Percentiles rank a stretch among this genome's conserved stretches.
phyloP scores from a whole-genome alignment of 2,113 vertebrate species.

The Gadus macrocephalus region DNA sequence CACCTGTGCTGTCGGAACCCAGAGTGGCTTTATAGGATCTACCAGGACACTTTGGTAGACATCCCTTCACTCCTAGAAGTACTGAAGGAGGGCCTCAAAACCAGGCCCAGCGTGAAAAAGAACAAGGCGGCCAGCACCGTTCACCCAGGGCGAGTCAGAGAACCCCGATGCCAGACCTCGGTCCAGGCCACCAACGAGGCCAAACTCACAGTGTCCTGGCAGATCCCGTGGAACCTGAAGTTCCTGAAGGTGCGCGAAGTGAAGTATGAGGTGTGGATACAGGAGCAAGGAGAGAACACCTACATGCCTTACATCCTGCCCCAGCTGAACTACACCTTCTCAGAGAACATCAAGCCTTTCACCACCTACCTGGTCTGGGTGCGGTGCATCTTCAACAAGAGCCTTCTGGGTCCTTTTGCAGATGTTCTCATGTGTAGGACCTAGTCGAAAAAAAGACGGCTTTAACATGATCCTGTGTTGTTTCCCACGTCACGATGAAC shows the following conservation, averaged over 20 bases:
- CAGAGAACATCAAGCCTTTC: slow-evolving; percentile 96
- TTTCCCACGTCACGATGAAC: slow-evolving; percentile 6
- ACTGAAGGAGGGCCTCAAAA: slow-evolving; percentile 79
- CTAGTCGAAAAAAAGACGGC: slow-evolving; percentile 53
- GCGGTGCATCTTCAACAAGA: slow-evolving; percentile 96
- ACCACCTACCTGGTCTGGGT: slow-evolving; percentile 98
- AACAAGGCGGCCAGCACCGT: slow-evolving; percentile 74
- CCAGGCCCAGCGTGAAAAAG: slow-evolving; percentile 73
- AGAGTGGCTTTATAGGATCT: slow-evolving; percentile 96
- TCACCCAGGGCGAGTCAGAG: slow-evolving; percentile 90
- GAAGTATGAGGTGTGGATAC: slow-evolving; percentile 97
- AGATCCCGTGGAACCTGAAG: slow-evolving; percentile 95
- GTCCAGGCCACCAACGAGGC: slow-evolving; percentile 85
- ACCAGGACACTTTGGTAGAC: slow-evolving; percentile 94
- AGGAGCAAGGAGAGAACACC: slow-evolving; percentile 97
- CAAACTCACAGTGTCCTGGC: slow-evolving; percentile 89
- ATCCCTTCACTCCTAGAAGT: slow-evolving; percentile 80
- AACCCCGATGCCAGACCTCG: slow-evolving; percentile 85
- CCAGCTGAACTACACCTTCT: slow-evolving; percentile 96
- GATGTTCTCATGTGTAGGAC: slow-evolving; percentile 92
- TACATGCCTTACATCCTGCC: slow-evolving; percentile 96
- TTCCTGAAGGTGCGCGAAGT: slow-evolving; percentile 94
- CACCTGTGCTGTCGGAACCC: slow-evolving; percentile 96
- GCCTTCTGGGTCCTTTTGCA: slow-evolving; percentile 92
- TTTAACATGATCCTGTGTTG: background rate